Conservation (phyloP, 92 coral and sea anemone species). For the Plumapathes pennacea region DNA sequence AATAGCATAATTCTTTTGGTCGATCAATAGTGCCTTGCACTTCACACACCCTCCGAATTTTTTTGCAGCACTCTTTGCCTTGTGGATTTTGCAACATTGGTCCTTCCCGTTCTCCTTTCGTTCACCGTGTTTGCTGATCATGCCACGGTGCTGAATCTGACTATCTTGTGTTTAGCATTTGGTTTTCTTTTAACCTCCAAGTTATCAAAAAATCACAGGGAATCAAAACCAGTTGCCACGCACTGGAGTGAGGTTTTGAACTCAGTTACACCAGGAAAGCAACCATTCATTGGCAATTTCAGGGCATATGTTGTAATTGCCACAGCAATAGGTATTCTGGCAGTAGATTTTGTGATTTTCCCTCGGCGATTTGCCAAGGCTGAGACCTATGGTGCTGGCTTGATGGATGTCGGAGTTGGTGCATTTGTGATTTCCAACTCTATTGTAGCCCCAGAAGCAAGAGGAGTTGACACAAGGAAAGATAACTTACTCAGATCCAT, state of each 20-base stretch:
- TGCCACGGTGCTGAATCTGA: conserved; percentile 18
- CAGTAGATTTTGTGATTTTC: conserved; percentile 83
- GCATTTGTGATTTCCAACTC: conserved; percentile 90
- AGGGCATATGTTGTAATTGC: conserved; percentile 89
- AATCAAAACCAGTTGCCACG: neutral
- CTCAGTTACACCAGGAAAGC: conserved; percentile 33
- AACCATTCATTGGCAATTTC: conserved; percentile 72
- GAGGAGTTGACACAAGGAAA: conserved; percentile 11
- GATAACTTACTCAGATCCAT: conserved; percentile 10
- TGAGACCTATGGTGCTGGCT: conserved; percentile 91
- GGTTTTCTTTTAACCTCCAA: neutral
- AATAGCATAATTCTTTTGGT: neutral
- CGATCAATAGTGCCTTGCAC: neutral
- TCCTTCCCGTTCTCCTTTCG: conserved; percentile 61
- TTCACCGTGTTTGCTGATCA: conserved; percentile 75
- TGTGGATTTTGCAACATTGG: conserved; percentile 59
- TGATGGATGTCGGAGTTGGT: conserved; percentile 99
- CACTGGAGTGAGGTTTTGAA: neutral
- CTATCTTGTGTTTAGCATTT: conserved; percentile 3
- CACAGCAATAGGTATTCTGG: conserved; percentile 84
- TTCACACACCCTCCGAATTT: conserved; percentile 6
- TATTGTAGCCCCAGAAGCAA: conserved; percentile 87
- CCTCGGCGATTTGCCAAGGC: conserved; percentile 96
- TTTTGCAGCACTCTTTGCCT: conserved; percentile 50
- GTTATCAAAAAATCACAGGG: neutral